Evolutionary conservation across 2,113 vertebrate species (phyloP).

Genomic region (Phyllopteryx taeniolatus): DNA sequence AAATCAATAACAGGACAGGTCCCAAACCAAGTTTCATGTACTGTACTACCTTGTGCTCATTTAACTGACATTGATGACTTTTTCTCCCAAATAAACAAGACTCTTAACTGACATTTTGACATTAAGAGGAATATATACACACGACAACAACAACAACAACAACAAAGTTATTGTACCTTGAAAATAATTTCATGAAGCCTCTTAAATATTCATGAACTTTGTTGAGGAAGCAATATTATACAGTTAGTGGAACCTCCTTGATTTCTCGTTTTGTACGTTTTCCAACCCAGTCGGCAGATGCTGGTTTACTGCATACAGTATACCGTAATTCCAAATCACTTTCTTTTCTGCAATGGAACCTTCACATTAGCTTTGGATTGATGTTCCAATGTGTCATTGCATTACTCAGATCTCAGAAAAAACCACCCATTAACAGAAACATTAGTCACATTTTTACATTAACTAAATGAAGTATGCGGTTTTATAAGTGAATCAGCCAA

Average conservation of each 20-base stretch:
- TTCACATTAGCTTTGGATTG: neutral
- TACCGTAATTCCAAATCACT: neutral
- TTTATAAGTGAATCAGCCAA: neutral
- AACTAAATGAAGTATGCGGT: neutral
- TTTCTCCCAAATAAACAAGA: conserved; percentile 1
- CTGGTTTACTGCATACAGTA: neutral
- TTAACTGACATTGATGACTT: neutral
- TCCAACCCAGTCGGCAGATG: neutral
- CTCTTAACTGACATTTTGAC: neutral
- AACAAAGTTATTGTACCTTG: too few relatives aligned
- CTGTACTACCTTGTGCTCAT: neutral
- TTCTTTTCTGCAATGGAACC: neutral
- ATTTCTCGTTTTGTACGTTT: too few relatives aligned
- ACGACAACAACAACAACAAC: too few relatives aligned
- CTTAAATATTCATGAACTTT: neutral
- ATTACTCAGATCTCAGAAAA: neutral
- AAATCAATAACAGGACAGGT: conserved; percentile 30
- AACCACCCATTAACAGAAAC: neutral
- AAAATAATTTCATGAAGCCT: neutral
- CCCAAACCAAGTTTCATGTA: neutral
- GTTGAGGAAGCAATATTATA: neutral
- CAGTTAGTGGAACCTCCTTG: too few relatives aligned
- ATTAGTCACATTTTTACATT: neutral
- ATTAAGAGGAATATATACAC: neutral
- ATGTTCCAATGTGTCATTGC: neutral